phyloP scores from a whole-genome alignment of 2,113 vertebrate species.

The Montifringilla adamsi region DNA sequence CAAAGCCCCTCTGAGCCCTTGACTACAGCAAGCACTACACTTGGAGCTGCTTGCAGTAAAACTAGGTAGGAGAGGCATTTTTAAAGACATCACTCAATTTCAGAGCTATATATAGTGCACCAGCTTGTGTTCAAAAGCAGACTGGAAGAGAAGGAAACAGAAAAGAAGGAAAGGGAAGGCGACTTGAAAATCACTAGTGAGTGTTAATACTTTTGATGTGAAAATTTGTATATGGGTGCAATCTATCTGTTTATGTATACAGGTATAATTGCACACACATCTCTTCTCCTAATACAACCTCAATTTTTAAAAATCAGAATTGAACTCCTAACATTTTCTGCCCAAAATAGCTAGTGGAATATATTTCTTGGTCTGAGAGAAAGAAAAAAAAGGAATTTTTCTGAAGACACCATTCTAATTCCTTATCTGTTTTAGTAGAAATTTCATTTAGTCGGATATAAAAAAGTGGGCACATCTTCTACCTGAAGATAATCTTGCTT shows the following conservation, averaged over 20 bases:
- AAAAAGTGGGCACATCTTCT: neutral
- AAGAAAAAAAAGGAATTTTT: neutral
- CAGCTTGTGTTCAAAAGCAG: neutral
- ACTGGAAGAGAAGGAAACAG: neutral
- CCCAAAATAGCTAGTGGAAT: neutral
- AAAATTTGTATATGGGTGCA: neutral
- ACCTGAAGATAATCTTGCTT: neutral
- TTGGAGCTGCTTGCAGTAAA: constrained; percentile 18
- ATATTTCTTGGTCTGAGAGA: neutral
- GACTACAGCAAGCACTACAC: neutral
- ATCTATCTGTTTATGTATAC: neutral
- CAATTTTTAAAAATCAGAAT: neutral
- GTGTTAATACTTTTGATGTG: neutral
- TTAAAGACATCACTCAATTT: constrained; percentile 1
- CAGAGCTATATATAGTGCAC: neutral
- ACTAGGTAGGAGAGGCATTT: neutral
- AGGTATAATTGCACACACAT: neutral
- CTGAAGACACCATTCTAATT: neutral
- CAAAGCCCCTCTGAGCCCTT: neutral
- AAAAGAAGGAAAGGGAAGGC: neutral
- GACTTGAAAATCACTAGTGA: neutral
- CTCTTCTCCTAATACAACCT: neutral
- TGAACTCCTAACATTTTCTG: neutral
- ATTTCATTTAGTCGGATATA: neutral
- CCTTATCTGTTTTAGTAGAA: neutral